These are phyloP conservation scores for Chorisops tibialis DNA, from an alignment of 2,888 invertebrate species.

Conservation along the genomic window DNA sequence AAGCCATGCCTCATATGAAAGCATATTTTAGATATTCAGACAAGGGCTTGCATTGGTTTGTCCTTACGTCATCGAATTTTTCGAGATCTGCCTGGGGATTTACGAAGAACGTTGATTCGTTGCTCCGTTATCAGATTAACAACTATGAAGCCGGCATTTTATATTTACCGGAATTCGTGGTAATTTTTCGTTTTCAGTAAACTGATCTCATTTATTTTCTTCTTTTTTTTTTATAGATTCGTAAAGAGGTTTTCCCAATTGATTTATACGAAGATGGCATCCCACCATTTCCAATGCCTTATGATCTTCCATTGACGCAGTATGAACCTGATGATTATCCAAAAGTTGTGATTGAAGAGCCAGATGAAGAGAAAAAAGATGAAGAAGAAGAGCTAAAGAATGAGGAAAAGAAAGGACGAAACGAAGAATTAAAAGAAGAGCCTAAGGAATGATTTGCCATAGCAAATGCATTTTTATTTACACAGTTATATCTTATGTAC, in stretches of 20 bases:
- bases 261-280: constrained; percentile 43
- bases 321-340: constrained; percentile 69
- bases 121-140: constrained; percentile 63
- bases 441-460: too few species aligned
- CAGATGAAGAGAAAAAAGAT: too few species aligned
- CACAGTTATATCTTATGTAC: too few species aligned
- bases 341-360: constrained; percentile 63
- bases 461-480: too few species aligned
- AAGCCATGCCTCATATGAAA: constrained; percentile 95
- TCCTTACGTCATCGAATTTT: constrained; percentile 89
- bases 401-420: too few species aligned
- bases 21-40: constrained; percentile 76
- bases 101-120: constrained; percentile 58
- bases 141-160: constrained; percentile 91
- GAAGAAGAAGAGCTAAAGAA: too few species aligned
- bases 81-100: constrained; percentile 97
- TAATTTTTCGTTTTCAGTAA: constrained; percentile 53
- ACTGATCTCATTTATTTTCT: neutral
- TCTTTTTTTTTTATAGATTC: constrained; percentile 54
- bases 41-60: constrained; percentile 67
- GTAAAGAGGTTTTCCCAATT: constrained; percentile 60
- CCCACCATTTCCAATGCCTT: constrained; percentile 65
- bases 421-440: too few species aligned
- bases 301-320: constrained; percentile 74
- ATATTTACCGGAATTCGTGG: constrained; percentile 78